Evolutionary conservation across 2,797 vertebrate genomes (phyloP).

Genomic region (Carduelis carduelis): DNA sequence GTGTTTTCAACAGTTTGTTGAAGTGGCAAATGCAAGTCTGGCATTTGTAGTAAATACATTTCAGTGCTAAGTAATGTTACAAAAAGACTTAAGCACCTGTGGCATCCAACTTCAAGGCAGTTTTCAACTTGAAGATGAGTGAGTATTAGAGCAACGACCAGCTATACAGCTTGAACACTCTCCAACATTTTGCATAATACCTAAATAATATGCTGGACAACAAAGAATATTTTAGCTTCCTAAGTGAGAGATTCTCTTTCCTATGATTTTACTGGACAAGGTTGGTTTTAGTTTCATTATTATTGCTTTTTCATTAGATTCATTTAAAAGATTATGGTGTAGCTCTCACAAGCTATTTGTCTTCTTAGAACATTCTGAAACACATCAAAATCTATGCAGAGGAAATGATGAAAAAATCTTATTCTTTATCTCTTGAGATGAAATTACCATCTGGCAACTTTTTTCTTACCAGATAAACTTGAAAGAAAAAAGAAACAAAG

Average conservation of each 20-base stretch:
- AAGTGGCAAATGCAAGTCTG: neutral
- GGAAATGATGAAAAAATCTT: neutral
- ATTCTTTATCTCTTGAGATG: conserved; percentile 30
- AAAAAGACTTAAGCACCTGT: neutral
- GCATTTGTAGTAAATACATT: neutral
- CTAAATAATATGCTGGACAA: neutral
- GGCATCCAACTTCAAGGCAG: neutral
- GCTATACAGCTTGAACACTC: neutral
- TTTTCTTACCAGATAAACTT: conserved; percentile 8
- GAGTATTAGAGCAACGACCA: neutral
- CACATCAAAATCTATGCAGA: neutral
- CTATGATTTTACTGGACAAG: neutral
- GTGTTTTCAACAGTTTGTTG: neutral
- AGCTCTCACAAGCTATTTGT: neutral
- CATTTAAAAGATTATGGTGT: neutral
- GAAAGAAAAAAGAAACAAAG: neutral
- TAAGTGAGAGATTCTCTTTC: neutral
- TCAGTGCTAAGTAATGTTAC: neutral
- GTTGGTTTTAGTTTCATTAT: neutral
- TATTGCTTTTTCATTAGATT: neutral
- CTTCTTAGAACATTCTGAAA: neutral
- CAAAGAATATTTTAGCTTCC: neutral
- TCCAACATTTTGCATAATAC: neutral
- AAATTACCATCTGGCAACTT: conserved; percentile 38
- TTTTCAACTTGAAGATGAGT: neutral